Evolutionary conservation across 2,888 invertebrate genomes (phyloP).

Genomic region (Apotomis turbidana): DNA sequence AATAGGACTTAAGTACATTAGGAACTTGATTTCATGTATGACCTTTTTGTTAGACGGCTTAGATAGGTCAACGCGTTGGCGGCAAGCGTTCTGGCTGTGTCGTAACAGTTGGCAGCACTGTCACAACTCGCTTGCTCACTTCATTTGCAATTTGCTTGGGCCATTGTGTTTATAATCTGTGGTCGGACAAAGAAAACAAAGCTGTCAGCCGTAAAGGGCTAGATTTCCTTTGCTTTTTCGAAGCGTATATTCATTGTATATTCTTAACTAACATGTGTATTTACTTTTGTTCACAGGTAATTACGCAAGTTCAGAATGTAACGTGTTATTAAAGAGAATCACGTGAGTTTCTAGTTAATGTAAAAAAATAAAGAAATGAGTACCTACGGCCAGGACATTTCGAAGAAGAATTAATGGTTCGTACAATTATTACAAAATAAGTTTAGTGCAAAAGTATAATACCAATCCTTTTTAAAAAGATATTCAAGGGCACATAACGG

Average conservation of each 20-base stretch:
- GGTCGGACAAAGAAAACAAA: conserved; percentile 9
- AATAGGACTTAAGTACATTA: conserved; percentile 16
- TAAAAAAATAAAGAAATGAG: neutral
- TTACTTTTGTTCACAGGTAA: conserved; percentile 13
- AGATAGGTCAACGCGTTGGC: conserved; percentile 37
- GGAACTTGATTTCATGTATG: conserved; percentile 8
- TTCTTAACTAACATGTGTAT: neutral
- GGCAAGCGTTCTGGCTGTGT: conserved; percentile 36
- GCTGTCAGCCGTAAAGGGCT: neutral
- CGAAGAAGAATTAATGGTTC: too few species aligned
- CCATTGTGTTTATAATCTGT: conserved; percentile 30
- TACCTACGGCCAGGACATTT: neutral
- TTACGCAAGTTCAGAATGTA: neutral
- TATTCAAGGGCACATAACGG: neutral
- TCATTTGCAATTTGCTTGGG: conserved; percentile 28
- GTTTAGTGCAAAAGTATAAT: neutral
- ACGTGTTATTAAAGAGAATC: neutral
- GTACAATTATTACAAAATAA: too few species aligned
- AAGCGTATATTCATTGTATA: too few species aligned
- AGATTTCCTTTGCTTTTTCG: neutral
- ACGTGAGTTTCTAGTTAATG: neutral
- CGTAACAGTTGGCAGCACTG: conserved; percentile 37
- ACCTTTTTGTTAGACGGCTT: conserved; percentile 7
- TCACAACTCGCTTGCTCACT: conserved; percentile 31
- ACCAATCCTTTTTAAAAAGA: neutral